Percentiles rank a stretch among this genome's conserved stretches.
Evolutionary conservation across 2,113 vertebrate genomes (phyloP).

Genomic region (Macquaria ambigua): DNA sequence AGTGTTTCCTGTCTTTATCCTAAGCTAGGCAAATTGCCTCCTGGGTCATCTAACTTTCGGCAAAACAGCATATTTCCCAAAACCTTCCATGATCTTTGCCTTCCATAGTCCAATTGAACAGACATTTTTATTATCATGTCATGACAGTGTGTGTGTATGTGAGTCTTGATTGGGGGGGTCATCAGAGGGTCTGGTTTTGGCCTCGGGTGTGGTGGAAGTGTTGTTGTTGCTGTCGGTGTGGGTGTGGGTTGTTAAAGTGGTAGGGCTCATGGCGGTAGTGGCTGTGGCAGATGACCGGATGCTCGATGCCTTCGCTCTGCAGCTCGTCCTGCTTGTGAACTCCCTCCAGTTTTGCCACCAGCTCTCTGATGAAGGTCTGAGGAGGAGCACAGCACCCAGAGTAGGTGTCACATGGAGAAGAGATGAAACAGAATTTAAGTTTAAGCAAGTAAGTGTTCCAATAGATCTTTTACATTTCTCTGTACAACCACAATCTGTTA

Average conservation of each 20-base stretch:
- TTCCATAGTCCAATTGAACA: not conserved
- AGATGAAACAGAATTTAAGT: not conserved
- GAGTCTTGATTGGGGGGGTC: not conserved
- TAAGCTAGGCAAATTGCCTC: not conserved
- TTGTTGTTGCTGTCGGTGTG: conserved; percentile 24
- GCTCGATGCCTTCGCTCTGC: conserved; percentile 82
- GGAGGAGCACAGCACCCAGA: conserved; percentile 11
- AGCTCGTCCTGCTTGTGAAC: conserved; percentile 88
- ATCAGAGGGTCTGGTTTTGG: conserved; percentile 80
- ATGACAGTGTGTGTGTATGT: not conserved
- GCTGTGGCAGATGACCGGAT: conserved; percentile 76
- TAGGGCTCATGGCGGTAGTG: conserved; percentile 81
- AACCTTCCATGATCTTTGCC: not conserved
- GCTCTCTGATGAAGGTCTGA: conserved; percentile 87
- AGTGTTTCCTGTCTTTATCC: not conserved
- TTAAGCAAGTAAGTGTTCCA: not conserved
- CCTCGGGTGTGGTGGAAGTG: conserved; percentile 50
- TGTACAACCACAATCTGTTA: not conserved
- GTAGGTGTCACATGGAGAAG: not conserved
- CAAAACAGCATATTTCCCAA: not conserved
- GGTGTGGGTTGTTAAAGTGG: conserved; percentile 73
- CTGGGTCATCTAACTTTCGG: not conserved
- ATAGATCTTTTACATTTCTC: not conserved
- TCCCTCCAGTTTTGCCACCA: conserved; percentile 85
- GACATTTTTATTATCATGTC: not conserved